Evolutionary conservation across 2,113 vertebrate genomes (phyloP).

Genomic region (Prochilodus magdalenae): DNA sequence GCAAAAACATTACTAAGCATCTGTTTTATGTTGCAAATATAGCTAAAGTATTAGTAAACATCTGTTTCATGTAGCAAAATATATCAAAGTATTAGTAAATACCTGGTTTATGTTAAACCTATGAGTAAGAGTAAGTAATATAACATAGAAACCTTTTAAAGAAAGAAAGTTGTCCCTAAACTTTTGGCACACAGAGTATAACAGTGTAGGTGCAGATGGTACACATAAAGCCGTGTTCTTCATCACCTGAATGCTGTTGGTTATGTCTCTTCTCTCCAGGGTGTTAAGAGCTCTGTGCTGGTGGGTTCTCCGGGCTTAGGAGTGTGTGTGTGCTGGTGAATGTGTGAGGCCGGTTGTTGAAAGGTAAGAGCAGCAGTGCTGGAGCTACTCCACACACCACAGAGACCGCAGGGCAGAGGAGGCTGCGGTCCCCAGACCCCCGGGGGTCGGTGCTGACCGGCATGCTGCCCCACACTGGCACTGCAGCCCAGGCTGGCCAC

Average conservation of each 20-base stretch:
- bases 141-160: no score
- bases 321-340: conserved; percentile 22
- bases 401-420: conserved; percentile 47
- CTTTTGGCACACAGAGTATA: no score
- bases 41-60: neutral
- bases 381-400: conserved; percentile 33
- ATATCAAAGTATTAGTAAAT: neutral
- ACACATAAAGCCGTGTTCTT: neutral
- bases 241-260: neutral
- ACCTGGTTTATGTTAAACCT: no score
- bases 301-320: neutral
- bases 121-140: no score
- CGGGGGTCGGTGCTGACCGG: conserved; percentile 1
- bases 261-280: neutral
- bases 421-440: conserved; percentile 9
- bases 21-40: neutral
- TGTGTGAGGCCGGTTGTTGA: conserved; percentile 25
- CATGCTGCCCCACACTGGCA: neutral
- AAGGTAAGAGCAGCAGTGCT: conserved; percentile 46
- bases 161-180: no score
- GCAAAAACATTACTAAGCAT: no score
- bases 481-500: neutral
- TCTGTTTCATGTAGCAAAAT: no score
- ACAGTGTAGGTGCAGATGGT: neutral
- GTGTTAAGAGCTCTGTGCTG: neutral